Conservation (phyloP, 2,888 invertebrate species). For the Drosophila sordidapex region DNA sequence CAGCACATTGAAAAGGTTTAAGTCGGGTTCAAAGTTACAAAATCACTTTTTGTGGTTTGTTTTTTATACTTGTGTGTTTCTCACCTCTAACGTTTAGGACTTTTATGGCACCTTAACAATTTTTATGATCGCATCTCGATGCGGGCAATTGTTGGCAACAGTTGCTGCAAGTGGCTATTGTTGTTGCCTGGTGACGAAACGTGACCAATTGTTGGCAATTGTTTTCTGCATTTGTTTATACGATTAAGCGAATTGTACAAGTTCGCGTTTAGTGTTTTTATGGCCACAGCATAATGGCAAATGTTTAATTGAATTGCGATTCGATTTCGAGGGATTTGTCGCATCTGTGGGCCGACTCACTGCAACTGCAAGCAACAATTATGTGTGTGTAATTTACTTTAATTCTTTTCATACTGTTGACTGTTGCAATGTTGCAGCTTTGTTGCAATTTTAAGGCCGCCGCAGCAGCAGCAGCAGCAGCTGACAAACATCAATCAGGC, state of each 20-base stretch:
- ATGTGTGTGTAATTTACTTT: slow-evolving; percentile 75
- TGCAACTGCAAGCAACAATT: slow-evolving; percentile 44
- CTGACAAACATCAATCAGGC: slow-evolving; percentile 73
- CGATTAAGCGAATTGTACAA: slow-evolving; percentile 19
- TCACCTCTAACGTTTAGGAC: slow-evolving; percentile 29
- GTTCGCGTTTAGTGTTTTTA: slow-evolving; percentile 31
- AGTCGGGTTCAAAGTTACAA: slow-evolving; percentile 5
- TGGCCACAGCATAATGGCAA: slow-evolving; percentile 60
- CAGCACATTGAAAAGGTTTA: background rate
- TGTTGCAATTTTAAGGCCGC: slow-evolving; percentile 62
- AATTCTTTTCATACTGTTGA: slow-evolving; percentile 54
- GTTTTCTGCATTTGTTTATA: slow-evolving; percentile 47
- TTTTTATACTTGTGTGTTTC: background rate
- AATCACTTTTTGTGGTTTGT: slow-evolving; percentile 24
- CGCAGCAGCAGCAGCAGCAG: slow-evolving; percentile 42
- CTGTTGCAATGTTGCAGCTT: slow-evolving; percentile 59
- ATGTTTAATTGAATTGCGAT: slow-evolving; percentile 74
- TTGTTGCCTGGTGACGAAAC: slow-evolving; percentile 65
- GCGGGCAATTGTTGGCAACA: slow-evolving; percentile 54
- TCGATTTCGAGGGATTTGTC: slow-evolving; percentile 32
- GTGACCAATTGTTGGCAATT: slow-evolving; percentile 66
- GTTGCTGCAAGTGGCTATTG: slow-evolving; percentile 13
- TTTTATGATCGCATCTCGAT: slow-evolving; percentile 60
- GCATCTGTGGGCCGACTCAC: slow-evolving; percentile 52
- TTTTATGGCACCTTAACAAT: slow-evolving; percentile 56